Conservation (phyloP, 1,140 invertebrate genomes). For the Mya arenaria region DNA sequence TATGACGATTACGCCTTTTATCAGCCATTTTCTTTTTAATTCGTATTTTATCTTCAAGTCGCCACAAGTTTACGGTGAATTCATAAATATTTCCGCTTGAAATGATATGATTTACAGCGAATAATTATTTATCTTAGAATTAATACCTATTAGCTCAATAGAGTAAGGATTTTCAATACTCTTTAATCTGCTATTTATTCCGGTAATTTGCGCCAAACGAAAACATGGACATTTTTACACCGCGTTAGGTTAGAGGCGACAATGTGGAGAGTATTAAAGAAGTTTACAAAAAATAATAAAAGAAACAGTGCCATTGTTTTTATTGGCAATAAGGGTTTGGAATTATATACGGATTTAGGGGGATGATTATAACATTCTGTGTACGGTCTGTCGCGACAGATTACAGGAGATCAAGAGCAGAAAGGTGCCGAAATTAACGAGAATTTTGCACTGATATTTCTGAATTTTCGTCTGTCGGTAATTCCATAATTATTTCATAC, state of each 20-base stretch:
- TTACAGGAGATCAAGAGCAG: no score
- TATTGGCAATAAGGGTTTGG: conserved; percentile 27
- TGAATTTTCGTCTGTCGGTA: no score
- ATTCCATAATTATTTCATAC: no score
- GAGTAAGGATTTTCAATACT: not conserved
- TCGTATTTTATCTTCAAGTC: not conserved
- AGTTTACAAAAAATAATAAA: conserved; percentile 34
- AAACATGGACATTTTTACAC: conserved; percentile 43
- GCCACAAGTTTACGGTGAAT: not conserved
- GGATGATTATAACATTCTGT: not conserved
- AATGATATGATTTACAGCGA: not conserved
- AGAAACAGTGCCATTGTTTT: conserved; percentile 50
- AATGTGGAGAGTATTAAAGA: conserved; percentile 11
- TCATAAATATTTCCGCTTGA: conserved; percentile 15
- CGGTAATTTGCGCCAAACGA: conserved; percentile 38
- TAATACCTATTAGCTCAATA: conserved; percentile 30
- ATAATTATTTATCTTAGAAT: conserved; percentile 33
- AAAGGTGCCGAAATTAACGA: no score
- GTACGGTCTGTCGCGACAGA: conserved; percentile 24
- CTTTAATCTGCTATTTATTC: conserved; percentile 14
- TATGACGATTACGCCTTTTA: no score
- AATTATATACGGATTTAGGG: conserved; percentile 32
- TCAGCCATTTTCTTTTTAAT: not conserved
- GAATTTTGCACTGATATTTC: no score
- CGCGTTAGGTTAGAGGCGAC: conserved; percentile 42